Base-by-base conservation (phyloP, 2,113 vertebrate species). In the Silurus asotus region DNA sequence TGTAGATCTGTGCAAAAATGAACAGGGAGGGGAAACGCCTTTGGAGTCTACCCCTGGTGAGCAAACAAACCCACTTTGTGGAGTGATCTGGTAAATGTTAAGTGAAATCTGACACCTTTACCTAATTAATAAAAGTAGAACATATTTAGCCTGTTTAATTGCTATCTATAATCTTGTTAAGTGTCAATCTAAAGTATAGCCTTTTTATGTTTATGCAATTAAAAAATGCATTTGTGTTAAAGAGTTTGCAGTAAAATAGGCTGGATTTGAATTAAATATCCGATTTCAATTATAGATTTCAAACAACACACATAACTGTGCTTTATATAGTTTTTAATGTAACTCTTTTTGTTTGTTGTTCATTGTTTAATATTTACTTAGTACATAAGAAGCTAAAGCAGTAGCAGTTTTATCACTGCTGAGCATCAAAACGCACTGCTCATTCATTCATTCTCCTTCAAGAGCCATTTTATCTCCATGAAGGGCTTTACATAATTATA, bases 1-100 rank as follows among this genome's bases (percentile, higher is more conserved):
- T 59, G 45, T 61, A 70, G 64, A 49, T 25, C 65, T 72, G 67
- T 45, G 84, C 17, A 62, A 78, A 48, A 81, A 74, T 74, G 20
- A 58, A 55, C n/a, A 14, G 65, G 25, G 75, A 3, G n/a, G 10
- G 1, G 6, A 28, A 28, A 8, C 1, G 28, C 4, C 7, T 37
- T 65, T 37, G 4, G 51, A 37, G 37, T 61, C 74, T 17, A 15
- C 74, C 84, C 72, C 74, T 61, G 37, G 19, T 61, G 58, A 45
- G 58, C 17, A 61, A 80, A 19, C 37, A 28, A 58, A 45, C 4
- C 7, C 5, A 11, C 11, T 76, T 76, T 76, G 25, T 77, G 49
- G 9, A 75, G 51, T 55, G 11, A 65, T 23, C 59, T 48, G 37
- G 55, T 28, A 80, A 59, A 15, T 62, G 78, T 45, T 25, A 2